Percentiles rank a stretch among this genome's conserved stretches.
phyloP scores from a whole-genome alignment of 2,113 vertebrate genomes.

The Cochlearius cochlearius region DNA sequence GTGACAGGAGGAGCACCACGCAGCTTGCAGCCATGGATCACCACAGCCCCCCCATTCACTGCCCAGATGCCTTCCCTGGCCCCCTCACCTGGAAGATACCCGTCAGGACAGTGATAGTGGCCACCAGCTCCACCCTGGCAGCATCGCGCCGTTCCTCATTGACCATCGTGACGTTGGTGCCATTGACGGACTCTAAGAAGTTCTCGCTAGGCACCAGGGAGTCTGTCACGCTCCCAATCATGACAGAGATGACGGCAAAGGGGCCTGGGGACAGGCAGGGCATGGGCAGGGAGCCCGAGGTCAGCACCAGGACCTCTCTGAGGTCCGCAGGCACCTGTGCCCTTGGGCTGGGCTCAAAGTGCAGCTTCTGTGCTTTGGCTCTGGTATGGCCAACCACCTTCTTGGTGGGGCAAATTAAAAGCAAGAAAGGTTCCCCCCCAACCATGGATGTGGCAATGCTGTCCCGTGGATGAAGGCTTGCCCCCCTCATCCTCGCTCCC shows the following conservation, averaged over 20 bases:
- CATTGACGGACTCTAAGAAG: conserved; percentile 64
- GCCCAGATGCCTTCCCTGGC: neutral
- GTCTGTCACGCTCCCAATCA: conserved; percentile 90
- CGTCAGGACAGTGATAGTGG: conserved; percentile 82
- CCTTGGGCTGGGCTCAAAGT: neutral
- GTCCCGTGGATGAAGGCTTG: neutral
- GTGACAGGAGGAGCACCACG: neutral
- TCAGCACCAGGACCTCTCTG: neutral
- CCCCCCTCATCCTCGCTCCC: neutral
- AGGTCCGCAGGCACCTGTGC: neutral
- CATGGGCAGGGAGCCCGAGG: neutral
- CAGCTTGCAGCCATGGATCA: neutral
- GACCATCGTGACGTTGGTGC: conserved; percentile 30
- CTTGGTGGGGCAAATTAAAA: neutral
- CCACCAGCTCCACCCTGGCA: conserved; percentile 80
- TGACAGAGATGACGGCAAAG: conserved; percentile 93
- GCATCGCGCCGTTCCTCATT: conserved; percentile 58
- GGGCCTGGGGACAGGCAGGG: conserved; percentile 76
- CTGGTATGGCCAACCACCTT: neutral
- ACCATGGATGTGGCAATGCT: too few relatives aligned
- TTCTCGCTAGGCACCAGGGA: conserved; percentile 78
- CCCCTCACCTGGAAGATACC: conserved; percentile 89
- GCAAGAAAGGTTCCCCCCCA: neutral
- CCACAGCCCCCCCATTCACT: rapidly evolving
- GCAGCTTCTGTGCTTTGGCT: neutral